Conservation (phyloP, 1,140 invertebrate genomes). For the Scaptomyza pallida region DNA sequence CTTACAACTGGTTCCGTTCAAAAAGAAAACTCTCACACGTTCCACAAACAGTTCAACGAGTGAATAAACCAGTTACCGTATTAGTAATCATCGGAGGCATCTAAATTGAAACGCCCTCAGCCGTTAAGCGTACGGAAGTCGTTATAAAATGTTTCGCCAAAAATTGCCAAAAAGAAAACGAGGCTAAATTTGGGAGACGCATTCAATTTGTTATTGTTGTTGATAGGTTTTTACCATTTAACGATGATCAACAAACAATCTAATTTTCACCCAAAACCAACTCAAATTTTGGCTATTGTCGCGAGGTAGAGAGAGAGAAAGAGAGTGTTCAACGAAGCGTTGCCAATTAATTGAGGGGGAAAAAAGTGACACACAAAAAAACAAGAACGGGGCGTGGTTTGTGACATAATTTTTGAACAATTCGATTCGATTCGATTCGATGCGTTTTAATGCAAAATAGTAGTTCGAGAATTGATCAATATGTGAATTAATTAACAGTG, state of each 20-base stretch:
- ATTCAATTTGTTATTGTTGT: conserved; percentile 53
- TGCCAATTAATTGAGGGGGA: conserved; percentile 69
- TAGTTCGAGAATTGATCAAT: conserved; percentile 29
- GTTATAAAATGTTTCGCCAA: conserved; percentile 39
- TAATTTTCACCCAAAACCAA: conserved; percentile 14
- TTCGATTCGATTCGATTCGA: conserved; percentile 31
- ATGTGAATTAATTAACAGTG: conserved; percentile 70
- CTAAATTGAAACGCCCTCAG: conserved; percentile 56
- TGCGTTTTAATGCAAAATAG: conserved; percentile 38
- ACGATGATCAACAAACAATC: conserved; percentile 35
- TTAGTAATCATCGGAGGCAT: conserved; percentile 35
- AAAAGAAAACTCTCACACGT: conserved; percentile 12
- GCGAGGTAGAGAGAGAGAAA: not conserved
- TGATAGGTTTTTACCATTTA: conserved; percentile 61
- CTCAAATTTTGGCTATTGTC: conserved; percentile 24
- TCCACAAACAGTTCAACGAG: not conserved
- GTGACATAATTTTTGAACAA: conserved; percentile 68
- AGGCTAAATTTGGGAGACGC: conserved; percentile 31
- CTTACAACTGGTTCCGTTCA: too few relatives aligned
- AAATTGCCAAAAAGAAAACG: conserved; percentile 20
- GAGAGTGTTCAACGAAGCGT: conserved; percentile 48
- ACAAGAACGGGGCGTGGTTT: conserved; percentile 10
- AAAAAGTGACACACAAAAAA: conserved; percentile 26
- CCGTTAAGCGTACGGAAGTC: conserved; percentile 30
- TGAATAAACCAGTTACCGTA: conserved; percentile 18